Conservation (phyloP, 2,113 vertebrate species). For the Mormoops blainvillei region DNA sequence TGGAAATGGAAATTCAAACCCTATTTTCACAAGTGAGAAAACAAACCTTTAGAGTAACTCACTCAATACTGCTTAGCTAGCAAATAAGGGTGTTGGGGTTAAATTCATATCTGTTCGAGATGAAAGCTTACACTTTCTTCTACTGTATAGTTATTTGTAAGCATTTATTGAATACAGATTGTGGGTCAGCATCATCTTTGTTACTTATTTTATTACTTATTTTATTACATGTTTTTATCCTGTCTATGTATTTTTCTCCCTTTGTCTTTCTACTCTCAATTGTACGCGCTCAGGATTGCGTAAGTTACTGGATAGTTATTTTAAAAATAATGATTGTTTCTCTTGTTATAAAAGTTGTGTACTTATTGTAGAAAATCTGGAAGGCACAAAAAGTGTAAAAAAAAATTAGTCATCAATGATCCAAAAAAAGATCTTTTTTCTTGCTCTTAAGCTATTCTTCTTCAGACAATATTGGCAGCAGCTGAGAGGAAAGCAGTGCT, state of each 20-base stretch:
- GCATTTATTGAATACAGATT: background rate
- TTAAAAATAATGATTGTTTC: background rate
- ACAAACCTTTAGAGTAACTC: background rate
- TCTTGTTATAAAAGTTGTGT: background rate
- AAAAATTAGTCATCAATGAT: background rate
- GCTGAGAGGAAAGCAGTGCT: conserved; percentile 55
- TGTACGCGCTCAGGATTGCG: background rate
- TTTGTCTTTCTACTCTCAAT: background rate
- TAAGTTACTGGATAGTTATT: background rate
- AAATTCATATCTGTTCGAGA: background rate
- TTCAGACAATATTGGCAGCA: conserved; percentile 51
- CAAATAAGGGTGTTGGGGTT: background rate
- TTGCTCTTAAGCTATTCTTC: conserved; percentile 57
- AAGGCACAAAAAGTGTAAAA: background rate
- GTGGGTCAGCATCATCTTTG: background rate
- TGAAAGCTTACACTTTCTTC: background rate
- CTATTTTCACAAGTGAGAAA: background rate
- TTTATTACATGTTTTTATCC: background rate
- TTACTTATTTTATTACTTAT: background rate
- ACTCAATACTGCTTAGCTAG: background rate
- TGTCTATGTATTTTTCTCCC: background rate
- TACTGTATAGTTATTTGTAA: background rate
- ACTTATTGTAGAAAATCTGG: background rate
- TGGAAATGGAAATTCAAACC: background rate
- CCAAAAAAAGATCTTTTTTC: background rate